Percentiles rank a stretch among this genome's conserved stretches.
These are phyloP conservation scores for Aleiodes sp. DNA, from an alignment of 1,140 invertebrate genomes.

Conservation along the genomic window DNA sequence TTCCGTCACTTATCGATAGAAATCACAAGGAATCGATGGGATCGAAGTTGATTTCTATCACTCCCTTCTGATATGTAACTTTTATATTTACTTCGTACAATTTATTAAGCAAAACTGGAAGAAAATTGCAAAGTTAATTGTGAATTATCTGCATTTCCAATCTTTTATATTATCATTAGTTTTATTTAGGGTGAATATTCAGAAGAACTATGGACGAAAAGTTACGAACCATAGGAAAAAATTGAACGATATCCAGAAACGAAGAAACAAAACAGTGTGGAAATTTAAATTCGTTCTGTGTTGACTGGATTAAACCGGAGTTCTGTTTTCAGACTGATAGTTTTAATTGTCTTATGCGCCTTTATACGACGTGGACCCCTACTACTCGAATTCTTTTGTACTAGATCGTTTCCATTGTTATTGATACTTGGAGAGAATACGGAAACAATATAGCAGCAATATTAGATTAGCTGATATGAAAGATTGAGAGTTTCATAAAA, in stretches of 20 bases:
- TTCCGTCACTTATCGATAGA: too few species aligned
- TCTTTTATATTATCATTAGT: too few species aligned
- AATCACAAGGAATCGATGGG: too few species aligned
- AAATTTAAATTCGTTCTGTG: too few species aligned
- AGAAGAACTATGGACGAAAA: not conserved
- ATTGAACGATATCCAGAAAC: too few species aligned
- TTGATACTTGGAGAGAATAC: not conserved
- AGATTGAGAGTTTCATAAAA: not conserved
- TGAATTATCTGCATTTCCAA: too few species aligned
- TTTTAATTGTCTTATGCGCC: constrained; percentile 41
- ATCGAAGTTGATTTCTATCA: too few species aligned
- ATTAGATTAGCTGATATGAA: not conserved
- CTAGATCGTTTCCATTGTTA: constrained; percentile 10
- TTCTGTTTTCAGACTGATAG: constrained; percentile 37
- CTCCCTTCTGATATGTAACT: too few species aligned
- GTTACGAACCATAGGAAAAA: not conserved
- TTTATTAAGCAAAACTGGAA: too few species aligned
- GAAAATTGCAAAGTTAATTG: too few species aligned
- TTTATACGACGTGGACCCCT: constrained; percentile 37
- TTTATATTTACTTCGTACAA: too few species aligned
- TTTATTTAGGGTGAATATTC: not conserved
- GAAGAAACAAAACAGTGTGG: too few species aligned
- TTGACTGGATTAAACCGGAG: constrained; percentile 36
- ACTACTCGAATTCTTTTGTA: constrained; percentile 7
- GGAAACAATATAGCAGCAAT: not conserved